Base-by-base conservation (phyloP, 1,140 invertebrate genomes). In the Orchestia grillus region DNA sequence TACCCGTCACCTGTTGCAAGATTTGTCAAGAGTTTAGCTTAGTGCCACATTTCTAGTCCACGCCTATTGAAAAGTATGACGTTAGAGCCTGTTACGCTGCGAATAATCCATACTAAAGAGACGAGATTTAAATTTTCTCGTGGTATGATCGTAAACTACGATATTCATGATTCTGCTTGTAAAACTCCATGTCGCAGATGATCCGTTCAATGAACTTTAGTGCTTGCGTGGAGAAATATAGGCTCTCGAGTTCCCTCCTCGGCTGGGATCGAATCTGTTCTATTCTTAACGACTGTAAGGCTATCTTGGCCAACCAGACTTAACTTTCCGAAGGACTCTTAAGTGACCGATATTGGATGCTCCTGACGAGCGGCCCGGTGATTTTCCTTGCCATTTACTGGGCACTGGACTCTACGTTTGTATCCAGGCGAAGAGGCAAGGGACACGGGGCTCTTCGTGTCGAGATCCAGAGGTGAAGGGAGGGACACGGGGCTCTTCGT, bases 341-440 rank as follows among this genome's bases (percentile, higher is more conserved):
- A 77, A 77, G 62, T 77, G 62, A 77, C 62, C 62, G 62, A 77
- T 77, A 77, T 77, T 77, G 62, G 62, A 77, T 77, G 62, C 62
- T 28, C 62, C 62, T 77, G 62, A 77, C 62, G 62, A 77, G 62
- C 62, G 62, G 1, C 62, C 1, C 11, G 28, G 62, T 36, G 62
- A 1, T 77, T 77, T 77, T 77, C 36, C 62, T 77, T 15, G 28
- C 62, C 62, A 77, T 77, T 77, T 77, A 36, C 62, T 77, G 62
- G 28, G 62, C 62, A 77, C 62, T 77, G 28, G 11, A 28, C 62
- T 77, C 62, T 77, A 28, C 11, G 62, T 1, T 77, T 77, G 62
- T 77, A 19, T 77, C 62, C 62, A 77, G 62, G 62, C 11, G 11
- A 8, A 77, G 36, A 77, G 62, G 62, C 36, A 28, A 77, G 62